A percentile compares a stretch with the other conserved stretches of the same genome.
These are phyloP conservation scores for Amblyornis subalaris DNA, from an alignment of 2,113 vertebrate species.

Conservation along the genomic window DNA sequence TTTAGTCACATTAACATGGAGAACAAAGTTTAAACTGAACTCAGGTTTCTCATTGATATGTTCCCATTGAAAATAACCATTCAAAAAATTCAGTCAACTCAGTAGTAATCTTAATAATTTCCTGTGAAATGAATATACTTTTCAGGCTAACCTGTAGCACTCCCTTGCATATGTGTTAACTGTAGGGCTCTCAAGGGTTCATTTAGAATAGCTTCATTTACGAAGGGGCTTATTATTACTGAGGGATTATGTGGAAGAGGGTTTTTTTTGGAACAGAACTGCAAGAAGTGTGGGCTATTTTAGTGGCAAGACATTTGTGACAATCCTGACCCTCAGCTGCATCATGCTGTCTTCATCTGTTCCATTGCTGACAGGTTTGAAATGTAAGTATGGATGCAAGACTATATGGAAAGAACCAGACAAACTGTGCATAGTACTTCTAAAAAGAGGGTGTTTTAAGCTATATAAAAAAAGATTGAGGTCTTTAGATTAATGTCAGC, in stretches of 20 bases:
- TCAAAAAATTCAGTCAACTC: neutral
- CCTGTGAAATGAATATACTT: neutral
- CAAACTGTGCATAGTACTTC: neutral
- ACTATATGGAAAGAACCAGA: neutral
- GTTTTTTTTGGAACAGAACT: neutral
- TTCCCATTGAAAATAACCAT: neutral
- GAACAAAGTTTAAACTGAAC: neutral
- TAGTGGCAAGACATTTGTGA: neutral
- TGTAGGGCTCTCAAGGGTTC: neutral
- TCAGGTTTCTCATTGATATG: neutral
- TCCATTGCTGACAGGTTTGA: neutral
- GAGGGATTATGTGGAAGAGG: neutral
- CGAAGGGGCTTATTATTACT: neutral
- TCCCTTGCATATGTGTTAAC: neutral
- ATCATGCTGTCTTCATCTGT: neutral
- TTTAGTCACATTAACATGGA: neutral
- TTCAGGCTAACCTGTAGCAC: neutral
- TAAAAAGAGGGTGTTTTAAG: neutral
- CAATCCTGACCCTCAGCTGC: neutral
- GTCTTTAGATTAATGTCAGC: neutral
- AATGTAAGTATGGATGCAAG: neutral
- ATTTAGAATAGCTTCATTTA: neutral
- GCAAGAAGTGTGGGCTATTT: neutral
- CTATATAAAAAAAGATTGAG: too few species aligned
- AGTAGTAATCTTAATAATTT: neutral